phyloP scores from a whole-genome alignment of 2,797 vertebrate genomes.

The Babyrousa celebensis region DNA sequence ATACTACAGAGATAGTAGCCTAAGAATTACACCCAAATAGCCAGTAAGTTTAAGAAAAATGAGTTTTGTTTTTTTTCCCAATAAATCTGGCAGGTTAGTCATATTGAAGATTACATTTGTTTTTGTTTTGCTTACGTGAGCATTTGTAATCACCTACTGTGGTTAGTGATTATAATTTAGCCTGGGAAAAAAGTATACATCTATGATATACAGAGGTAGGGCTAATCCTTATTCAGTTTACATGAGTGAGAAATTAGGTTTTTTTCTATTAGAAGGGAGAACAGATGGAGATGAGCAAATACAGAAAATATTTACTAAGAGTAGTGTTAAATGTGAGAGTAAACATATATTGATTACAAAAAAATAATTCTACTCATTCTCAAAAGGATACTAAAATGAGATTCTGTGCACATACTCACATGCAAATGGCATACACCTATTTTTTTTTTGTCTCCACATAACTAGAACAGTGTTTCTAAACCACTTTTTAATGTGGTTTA shows the following conservation, averaged over 20 bases:
- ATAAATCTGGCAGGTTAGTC: rapidly evolving
- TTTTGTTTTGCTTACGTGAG: constrained; percentile 41
- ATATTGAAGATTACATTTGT: not conserved
- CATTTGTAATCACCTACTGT: not conserved
- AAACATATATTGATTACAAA: constrained; percentile 17
- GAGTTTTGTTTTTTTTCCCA: not conserved
- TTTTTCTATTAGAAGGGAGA: not conserved
- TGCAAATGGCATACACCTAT: not conserved
- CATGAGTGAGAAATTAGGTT: not conserved
- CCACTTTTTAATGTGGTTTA: not conserved
- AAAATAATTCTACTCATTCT: not conserved
- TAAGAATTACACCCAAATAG: not conserved
- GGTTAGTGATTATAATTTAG: not conserved
- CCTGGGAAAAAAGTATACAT: not conserved
- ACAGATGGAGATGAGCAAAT: not conserved
- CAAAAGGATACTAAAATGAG: not conserved
- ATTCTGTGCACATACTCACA: not conserved
- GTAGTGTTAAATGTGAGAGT: not conserved
- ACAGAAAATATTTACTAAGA: not conserved
- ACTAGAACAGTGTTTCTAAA: not conserved
- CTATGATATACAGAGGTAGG: not conserved
- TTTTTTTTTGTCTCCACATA: not conserved
- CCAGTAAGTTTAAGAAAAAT: not conserved
- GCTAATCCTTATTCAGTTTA: not conserved
- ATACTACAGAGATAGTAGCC: not conserved